Evolutionary conservation across 1,140 invertebrate species (phyloP), one percentile per base, ranked within the genome.

Genomic region (Holotrichia oblita): DNA sequence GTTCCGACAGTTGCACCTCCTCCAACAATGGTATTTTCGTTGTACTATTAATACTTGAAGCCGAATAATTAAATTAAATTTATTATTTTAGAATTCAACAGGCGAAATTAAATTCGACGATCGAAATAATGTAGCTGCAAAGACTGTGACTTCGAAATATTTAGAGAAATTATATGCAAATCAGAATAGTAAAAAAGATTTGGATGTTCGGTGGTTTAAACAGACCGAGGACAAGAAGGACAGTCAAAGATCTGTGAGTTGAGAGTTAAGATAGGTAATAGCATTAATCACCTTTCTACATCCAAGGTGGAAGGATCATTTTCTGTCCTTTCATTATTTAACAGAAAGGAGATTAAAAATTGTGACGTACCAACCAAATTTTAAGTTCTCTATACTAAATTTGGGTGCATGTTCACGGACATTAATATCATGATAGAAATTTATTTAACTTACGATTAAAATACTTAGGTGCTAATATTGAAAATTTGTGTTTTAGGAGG

Each of bases 151-250:
- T 64, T 78, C 80, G 12, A 83, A 85, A 80, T 87, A 82, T 81
- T 83, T 87, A 80, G 84, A 85, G 73, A 81, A 82, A 81, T 81
- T 87, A 76, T 87, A 85, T 82, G 82, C 84, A 77, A 84, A 42
- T n/a, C 75, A 79, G 41, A 84, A 77, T 82, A 85, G 81, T 75
- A 79, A 74, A 85, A 85, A 79, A 83, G 75, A 76, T 77, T 78
- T 85, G 78, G 85, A 87, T 78, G 84, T 85, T 41, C 84, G 86
- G 77, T 86, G 85, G 84, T 69, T 78, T 41, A 80, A 79, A 17
- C 24, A 55, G 14, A 9, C 40, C 4, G 44, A 76, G 9, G 44
- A 76, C 14, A 76, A 76, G 41, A 76, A 76, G 44, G 75, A 48
- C 20, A 76, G 41, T 76, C 40, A 76, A 14, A 76, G 24, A 27